Evolutionary conservation across 64 coral and sea anemone genomes (phyloP).

Genomic region (Dendrophyllia cribrosa): DNA sequence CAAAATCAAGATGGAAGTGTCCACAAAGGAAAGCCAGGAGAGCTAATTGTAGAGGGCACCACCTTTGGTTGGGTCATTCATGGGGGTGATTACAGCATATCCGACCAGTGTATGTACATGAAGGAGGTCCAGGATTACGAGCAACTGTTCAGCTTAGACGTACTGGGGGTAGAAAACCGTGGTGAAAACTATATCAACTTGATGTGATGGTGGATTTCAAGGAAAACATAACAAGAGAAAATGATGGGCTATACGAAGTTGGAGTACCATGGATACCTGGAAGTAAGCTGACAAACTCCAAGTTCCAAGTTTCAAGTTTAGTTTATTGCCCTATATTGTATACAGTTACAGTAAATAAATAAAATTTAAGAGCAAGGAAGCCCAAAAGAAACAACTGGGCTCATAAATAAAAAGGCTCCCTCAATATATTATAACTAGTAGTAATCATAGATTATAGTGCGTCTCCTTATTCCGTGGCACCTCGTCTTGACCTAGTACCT

Average conservation of each 20-base stretch:
- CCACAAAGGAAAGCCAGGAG: constrained; percentile 52
- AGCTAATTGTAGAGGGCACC: constrained; percentile 44
- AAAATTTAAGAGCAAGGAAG: too few species aligned
- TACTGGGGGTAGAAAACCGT: constrained; percentile 35
- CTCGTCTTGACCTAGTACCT: too few species aligned
- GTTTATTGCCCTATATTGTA: too few species aligned
- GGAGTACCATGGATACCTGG: constrained; percentile 36
- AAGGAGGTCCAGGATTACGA: constrained; percentile 29
- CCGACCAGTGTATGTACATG: neutral
- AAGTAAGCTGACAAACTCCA: neutral
- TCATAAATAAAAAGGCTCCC: too few species aligned
- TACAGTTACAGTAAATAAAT: too few species aligned
- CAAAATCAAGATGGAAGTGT: constrained; percentile 60
- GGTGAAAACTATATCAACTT: constrained; percentile 33
- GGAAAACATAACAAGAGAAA: neutral
- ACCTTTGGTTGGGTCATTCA: constrained; percentile 64
- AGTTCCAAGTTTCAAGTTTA: too few species aligned
- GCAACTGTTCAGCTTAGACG: constrained; percentile 6
- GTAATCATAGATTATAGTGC: too few species aligned
- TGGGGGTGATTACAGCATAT: constrained; percentile 35
- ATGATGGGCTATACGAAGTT: constrained; percentile 6
- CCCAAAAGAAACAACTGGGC: too few species aligned
- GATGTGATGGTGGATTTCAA: neutral
- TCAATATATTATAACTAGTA: too few species aligned
- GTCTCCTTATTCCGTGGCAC: too few species aligned